Base-by-base conservation (phyloP, 1,140 invertebrate genomes). In the Panagrolaimus sp. region DNA sequence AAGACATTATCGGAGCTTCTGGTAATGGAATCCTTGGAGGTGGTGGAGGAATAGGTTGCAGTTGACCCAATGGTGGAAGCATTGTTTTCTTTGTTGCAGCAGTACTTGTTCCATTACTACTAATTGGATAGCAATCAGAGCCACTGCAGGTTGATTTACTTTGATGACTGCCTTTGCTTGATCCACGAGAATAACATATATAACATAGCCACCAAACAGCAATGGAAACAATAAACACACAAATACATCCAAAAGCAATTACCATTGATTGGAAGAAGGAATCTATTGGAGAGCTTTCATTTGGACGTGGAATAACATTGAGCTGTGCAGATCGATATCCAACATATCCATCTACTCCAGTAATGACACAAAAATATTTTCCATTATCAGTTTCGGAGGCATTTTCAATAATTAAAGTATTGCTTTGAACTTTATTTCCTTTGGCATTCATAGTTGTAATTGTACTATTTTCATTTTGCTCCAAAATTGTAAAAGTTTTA, bases 401-500 rank as follows among this genome's bases (percentile, higher is more conserved):
- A 12, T 10, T 26, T 26, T 58, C 52, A 58, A 58, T 58, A 21
- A 58, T 28, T n/a, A 58, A 58, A n/a, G 52, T 58, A 28, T 58
- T 58, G 12, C 28, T 58, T 21, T 58, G 28, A 4, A 58, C 52
- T 24, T 28, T 21, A 21, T 26, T 28, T 26, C 52, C 52, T 28
- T 58, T 58, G 8, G 52, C 28, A 26, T 21, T 26, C 17, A 28
- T 21, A 4, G 52, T 58, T 58, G 28, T 28, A 58, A 28, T 58
- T 26, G 52, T 58, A 17, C 17, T 58, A 28, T 58, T 58, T 21
- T 58, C 52, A 21, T 21, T 21, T 28, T 58, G 52, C 12, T 58
- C 52, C 52, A 58, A 21, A 58, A 58, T 58, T 28, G 28, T 28
- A 58, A 58, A 58, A 58, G 52, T 58, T 58, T 58, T 58, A 28